These are phyloP conservation scores for Emydura subglobosa DNA, from an alignment of 2,113 vertebrate genomes.

Conservation along the genomic window DNA sequence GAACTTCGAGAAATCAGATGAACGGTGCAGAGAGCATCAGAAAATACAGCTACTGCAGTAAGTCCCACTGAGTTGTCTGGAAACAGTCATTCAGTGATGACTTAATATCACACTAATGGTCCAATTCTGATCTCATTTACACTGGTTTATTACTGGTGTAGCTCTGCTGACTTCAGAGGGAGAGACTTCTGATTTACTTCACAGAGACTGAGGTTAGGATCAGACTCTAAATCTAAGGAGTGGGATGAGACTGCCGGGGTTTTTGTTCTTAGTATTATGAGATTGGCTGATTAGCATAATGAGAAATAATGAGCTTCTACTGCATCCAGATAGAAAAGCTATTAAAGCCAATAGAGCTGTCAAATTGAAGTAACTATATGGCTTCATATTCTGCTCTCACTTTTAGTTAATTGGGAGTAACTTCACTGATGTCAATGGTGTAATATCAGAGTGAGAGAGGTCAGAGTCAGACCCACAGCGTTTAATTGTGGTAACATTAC, in stretches of 20 bases:
- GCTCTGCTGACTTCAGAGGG: background rate
- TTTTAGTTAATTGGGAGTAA: background rate
- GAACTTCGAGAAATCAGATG: conserved; percentile 49
- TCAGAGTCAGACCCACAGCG: background rate
- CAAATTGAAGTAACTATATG: background rate
- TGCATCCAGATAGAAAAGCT: background rate
- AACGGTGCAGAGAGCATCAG: background rate
- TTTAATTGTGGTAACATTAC: background rate
- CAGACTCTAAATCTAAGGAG: background rate
- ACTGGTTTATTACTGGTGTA: background rate
- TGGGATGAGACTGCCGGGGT: background rate
- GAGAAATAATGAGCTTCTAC: background rate
- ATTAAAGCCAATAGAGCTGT: background rate
- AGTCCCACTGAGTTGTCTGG: conserved; percentile 63
- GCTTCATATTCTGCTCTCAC: background rate
- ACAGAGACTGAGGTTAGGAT: background rate
- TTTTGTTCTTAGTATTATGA: background rate
- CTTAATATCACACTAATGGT: conserved; percentile 33
- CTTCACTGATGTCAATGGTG: background rate
- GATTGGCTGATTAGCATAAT: background rate
- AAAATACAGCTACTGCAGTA: conserved; percentile 11
- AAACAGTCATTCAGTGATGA: conserved; percentile 51
- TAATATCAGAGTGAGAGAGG: background rate
- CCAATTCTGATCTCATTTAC: background rate
- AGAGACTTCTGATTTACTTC: background rate